Evolutionary conservation across 2,797 vertebrate genomes (phyloP), one percentile per base, ranked within the genome.

Genomic region (Bradypodion ventrale): DNA sequence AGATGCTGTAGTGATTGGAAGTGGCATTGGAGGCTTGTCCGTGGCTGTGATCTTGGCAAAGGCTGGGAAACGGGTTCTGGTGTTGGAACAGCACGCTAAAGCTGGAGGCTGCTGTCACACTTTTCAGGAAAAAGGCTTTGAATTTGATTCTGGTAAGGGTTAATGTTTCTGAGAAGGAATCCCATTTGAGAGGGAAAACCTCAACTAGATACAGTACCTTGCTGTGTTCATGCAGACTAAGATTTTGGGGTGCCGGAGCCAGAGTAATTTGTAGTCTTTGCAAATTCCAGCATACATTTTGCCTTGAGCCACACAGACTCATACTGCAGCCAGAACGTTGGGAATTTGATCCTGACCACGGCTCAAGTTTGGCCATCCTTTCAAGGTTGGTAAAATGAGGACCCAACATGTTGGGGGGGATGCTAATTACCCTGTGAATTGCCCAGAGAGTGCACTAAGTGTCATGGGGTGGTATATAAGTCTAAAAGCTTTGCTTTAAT

Each of bases 71-170:
- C 95, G 75, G 84, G 96, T 97, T 19, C 93, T 97, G 84, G 93
- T 97, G 19, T 84, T 97, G 94, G 97, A 97, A 49, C 97, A 98
- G 12, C 97, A 98, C 4, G 95, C 97, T 88, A 96, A 97, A 89
- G 96, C 96, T 0, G 97, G 97, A 77, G 97, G 97, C 60, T 97
- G 97, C 92, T 97, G 96, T 85, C 97, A 97, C 94, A 97, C 96
- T 0, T 97, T 94, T 87, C 84, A 93, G 0, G 96, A 97, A 83
- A 97, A 96, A 80, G 97, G 97, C 62, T 98, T 97, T 0, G 97
- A 97, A 94, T 97, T 97, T 90, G 97, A 97, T 66, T 95, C 96
- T n/a, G 97, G 97, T 97, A 92, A 95, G 96, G 89, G 35, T 29
- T 2, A 25, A 35, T 7, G 7, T 6, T 23, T 15, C 1, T 37